Evolutionary conservation across 2,888 invertebrate species (phyloP), one percentile per base, ranked within the genome.

Genomic region (Ectropis crepuscularia): DNA sequence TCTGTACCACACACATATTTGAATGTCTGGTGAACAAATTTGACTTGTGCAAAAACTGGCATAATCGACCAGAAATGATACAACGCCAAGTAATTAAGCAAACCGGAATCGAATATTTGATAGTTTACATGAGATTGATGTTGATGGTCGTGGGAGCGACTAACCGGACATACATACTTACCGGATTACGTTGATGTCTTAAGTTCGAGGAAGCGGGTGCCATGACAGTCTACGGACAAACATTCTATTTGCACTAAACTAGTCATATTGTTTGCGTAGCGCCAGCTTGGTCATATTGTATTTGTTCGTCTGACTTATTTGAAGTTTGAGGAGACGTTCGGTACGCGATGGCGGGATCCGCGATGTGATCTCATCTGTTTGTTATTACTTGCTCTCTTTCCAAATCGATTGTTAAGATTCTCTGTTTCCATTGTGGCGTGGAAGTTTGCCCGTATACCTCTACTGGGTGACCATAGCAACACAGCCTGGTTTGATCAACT

Each of bases 281-380:
- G 50, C 61, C 50, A 50, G 38, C 55, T 67, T 16, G 37, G 51
- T 45, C 16, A 28, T 4, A 28, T 28, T 28, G 43, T 67, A 53
- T 67, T 57, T 62, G 49, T 51, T 60, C 16, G 39, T 38, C 43
- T 60, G 36, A 61, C 61, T 57, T 57, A 28, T 28, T 28, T 28
- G 16, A 28, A 61, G 63, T 69, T 69, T 64, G 57, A 50, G 54
- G 62, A 61, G 11, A 57, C 57, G 53, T 53, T 28, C 16, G 16
- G 16, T 28, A 4, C 16, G 16, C 16, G 16, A 28, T 28, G 16
- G 2, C 16, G 16, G 16, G 16, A 28, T 28, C 16, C 16, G 16
- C 16, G 2, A 28, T 28, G 16, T 28, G 16, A 28, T 28, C 16
- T 28, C 16, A 28, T 28, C 16, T 28, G 16, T 28, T 28, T 28